Base-by-base conservation (phyloP, 2,888 invertebrate genomes). In the Eupithecia dodoneata region DNA sequence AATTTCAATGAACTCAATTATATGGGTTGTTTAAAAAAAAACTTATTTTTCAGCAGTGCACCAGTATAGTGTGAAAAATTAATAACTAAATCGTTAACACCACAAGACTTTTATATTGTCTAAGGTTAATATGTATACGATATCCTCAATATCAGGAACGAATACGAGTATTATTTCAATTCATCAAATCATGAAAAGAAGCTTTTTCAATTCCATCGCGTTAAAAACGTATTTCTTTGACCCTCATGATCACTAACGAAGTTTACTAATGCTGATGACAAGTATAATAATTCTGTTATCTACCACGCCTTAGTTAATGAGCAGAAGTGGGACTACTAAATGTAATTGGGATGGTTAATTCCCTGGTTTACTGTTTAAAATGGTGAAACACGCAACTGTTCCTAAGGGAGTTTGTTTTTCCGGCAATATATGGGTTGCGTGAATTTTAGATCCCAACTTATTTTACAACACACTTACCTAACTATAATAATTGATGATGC, bases 341-440 rank as follows among this genome's bases (percentile, higher is more conserved):
- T 44, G 73, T 73, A 75, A 76, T 75, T 73, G 66, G 72, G 81
- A 79, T 79, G 81, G 81, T 78, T 78, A 81, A 80, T 79, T 82
- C 85, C 83, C 87, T 44, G 76, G 79, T 81, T 85, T 79, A 74
- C 72, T 70, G 69, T 75, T 65, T 71, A 66, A 70, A 72, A 76
- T 18, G 70, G 71, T 74, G 30, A 3, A 79, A 77, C 86, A 86
- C 85, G 86, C 85, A 76, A 71, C 47, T 30, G 47, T 55, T 80
- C 83, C 84, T 85, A 13, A 30, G 70, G 9, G 69, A 70, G n/a
- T 18, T 18, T 70, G 47, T 49, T 45, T 70, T 69, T 45, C 12
- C 30, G 12, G 47, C 18, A 49, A 30, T 70, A 49, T 13, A 47
- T 30, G 45, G 18, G 30, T 18, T 70, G 47, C 70, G 70, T 70